Evolutionary conservation across 2,888 invertebrate species (phyloP), one percentile per base, ranked within the genome.

Genomic region (Nineta flava): DNA sequence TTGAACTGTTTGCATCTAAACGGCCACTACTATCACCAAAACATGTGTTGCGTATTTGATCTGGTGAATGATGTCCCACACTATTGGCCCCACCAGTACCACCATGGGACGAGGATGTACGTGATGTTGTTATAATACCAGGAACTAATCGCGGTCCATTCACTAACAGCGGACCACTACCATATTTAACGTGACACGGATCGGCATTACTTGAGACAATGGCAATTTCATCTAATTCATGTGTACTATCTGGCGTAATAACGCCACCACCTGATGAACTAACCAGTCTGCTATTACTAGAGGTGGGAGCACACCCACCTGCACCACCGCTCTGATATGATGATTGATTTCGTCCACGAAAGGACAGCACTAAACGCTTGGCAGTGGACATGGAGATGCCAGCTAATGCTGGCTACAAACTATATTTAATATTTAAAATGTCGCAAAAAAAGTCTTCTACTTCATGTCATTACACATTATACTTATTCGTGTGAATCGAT

Each of bases 171-270:
- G 67, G 63, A 52, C 75, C 77, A 57, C 75, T 74, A 56, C 77
- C 78, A 62, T 74, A 74, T 58, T 72, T 73, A 56, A 71, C 71
- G 58, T 68, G 71, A 48, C 67, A 68, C 46, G 70, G 74, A 54
- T 70, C 72, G 43, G 72, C 73, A 58, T 72, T 73, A 54, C 68
- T 66, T 46, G 76, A 76, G 55, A 81, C 78, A 57, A 81, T 74
- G 53, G 81, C 77, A 60, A 81, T 80, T 66, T 80, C 79, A 59
- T 79, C 78, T 55, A 79, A 67, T 61, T 79, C 79, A 68, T 76
- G 76, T 6, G 17, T 44, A 44, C 31, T 45, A 26, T 34, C 35
- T 15, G 32, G 19, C n/a, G 49, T 40, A n/a, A 32, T 17, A 54
- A 66, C 67, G 51, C 58, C 57, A 49, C 53, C 57, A 47, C 57